Evolutionary conservation across 1,140 invertebrate species (phyloP), one percentile per base, ranked within the genome.

Genomic region (Bombus huntii): DNA sequence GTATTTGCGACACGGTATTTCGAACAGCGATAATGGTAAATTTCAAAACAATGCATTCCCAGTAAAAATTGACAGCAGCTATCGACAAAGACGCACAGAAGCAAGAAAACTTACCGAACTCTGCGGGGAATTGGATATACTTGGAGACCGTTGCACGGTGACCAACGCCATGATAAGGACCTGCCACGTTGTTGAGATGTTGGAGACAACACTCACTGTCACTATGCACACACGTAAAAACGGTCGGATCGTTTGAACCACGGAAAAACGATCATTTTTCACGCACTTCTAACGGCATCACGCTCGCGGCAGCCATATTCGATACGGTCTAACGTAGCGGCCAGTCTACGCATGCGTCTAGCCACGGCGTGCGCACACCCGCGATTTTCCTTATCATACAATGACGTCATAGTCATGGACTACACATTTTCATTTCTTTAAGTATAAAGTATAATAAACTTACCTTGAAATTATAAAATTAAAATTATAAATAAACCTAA

Each of bases 91-190:
- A 42, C 70, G 42, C 53, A 81, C 53, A 74, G 82, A 73, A 47
- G 39, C 68, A 79, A 47, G 28, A 66, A 83, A 88, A 96, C 95
- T 96, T 87, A 96, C 95, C 92, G 96, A 96, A 94, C 96, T 97
- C 92, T 96, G 96, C 66, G 96, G 96, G 88, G 96, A 97, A 94
- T 96, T 97, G 93, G 96, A 96, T 84, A 96, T 96, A 92, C 96
- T 97, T 85, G 97, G 97, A 84, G 97, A 97, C 88, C 97, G 96
- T 92, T 97, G 97, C 90, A 97, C 96, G 87, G 96, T 97, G 92
- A 97, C 97, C 93, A 97, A 95, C 93, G 97, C 96, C 97, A 97
- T 97, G 92, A 85, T 91, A 81, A 91, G 72, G 62, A 79, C 70
- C 89, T 83, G 85, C 73, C 86, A 90, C 90, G 89, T 85, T 87